Conservation (phyloP, 2,797 vertebrate genomes). For the Pantherophis vulpinus region DNA sequence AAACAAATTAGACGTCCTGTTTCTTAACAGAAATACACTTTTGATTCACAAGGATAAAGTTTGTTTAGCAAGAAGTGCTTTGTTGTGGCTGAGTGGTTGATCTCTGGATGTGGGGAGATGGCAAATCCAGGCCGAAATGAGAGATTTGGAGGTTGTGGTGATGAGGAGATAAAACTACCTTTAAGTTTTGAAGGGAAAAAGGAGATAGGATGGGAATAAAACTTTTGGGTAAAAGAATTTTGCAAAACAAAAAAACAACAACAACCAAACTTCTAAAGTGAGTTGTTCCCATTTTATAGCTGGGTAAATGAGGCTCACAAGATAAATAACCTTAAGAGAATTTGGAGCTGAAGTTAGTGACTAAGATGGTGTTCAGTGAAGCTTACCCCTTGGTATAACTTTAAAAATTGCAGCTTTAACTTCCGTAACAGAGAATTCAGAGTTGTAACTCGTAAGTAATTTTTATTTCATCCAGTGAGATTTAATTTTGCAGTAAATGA, state of each 20-base stretch:
- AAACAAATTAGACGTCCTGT: slow-evolving; percentile 10
- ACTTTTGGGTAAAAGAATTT: neutral
- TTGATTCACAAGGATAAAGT: neutral
- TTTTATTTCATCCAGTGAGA: neutral
- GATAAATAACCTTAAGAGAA: neutral
- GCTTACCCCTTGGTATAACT: neutral
- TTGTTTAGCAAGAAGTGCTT: neutral
- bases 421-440: neutral
- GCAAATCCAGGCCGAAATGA: neutral
- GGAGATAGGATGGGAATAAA: neutral
- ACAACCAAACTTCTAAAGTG: neutral
- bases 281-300: neutral
- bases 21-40: neutral
- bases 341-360: neutral
- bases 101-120: slow-evolving; percentile 15
- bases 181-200: neutral
- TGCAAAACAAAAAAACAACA: neutral
- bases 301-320: neutral
- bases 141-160: neutral
- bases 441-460: neutral
- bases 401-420: neutral
- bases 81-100: neutral
- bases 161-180: neutral
- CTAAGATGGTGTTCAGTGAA: neutral
- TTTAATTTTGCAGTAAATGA: neutral